Percentiles rank a stretch among this genome's conserved stretches.
Conservation (phyloP, 2,888 invertebrate species). For the Pterobdella sp. region DNA sequence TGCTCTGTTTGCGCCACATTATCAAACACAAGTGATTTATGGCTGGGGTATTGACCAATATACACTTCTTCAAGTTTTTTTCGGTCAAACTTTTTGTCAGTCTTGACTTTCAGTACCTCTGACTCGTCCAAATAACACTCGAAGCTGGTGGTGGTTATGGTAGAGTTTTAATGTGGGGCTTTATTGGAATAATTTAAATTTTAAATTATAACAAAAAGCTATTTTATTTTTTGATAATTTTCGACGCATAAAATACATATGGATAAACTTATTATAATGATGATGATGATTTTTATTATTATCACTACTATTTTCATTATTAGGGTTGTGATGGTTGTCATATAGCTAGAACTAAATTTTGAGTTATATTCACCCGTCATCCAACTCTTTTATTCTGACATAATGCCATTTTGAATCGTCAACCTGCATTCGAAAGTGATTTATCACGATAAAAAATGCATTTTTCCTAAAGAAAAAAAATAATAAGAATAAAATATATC, state of each 20-base stretch:
- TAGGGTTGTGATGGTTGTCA: no score
- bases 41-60: slow-evolving; percentile 74
- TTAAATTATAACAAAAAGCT: no score
- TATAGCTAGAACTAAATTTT: no score
- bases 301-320: no score
- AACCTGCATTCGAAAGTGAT: background rate
- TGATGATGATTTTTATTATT: no score
- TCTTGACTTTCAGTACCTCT: slow-evolving; percentile 54
- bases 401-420: slow-evolving; percentile 92
- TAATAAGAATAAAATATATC: no score
- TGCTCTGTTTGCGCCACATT: slow-evolving; percentile 51
- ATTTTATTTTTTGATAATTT: no score
- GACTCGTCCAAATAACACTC: slow-evolving; percentile 23
- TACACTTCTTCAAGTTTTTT: slow-evolving; percentile 67
- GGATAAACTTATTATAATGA: no score
- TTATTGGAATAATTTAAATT: background rate
- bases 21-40: slow-evolving; percentile 54
- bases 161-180: background rate
- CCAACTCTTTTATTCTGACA: slow-evolving; percentile 72
- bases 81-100: slow-evolving; percentile 15
- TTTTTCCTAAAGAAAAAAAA: no score
- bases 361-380: slow-evolving; percentile 54
- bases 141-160: slow-evolving; percentile 10
- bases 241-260: no score
- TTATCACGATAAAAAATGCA: no score